A percentile compares a stretch with the other conserved stretches of the same genome.
Evolutionary conservation across 2,113 vertebrate genomes (phyloP).

Genomic region (Xerus inauris): DNA sequence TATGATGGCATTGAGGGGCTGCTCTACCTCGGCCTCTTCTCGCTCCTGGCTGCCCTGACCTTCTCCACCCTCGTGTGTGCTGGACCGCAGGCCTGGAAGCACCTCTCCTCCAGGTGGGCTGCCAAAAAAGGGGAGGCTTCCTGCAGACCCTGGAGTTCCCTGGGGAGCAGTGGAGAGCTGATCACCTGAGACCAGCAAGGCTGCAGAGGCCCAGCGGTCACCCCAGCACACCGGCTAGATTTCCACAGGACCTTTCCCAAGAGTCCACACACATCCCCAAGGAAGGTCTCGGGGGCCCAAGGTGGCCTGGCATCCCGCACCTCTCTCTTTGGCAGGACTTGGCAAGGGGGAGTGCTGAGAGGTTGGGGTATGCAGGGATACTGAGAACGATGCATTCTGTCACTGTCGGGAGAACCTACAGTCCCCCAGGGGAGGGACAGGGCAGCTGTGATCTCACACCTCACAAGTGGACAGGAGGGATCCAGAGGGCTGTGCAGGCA

Average conservation of each 20-base stretch:
- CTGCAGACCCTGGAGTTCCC: accelerated
- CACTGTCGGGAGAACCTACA: background rate
- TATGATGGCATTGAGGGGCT: conserved; percentile 96
- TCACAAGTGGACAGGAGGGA: background rate
- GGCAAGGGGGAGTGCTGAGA: accelerated
- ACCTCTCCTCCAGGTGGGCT: conserved; percentile 89
- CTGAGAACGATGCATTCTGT: background rate
- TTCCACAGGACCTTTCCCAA: background rate
- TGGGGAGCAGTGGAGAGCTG: background rate
- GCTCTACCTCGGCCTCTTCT: conserved; percentile 95
- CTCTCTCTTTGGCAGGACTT: background rate
- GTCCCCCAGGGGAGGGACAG: background rate
- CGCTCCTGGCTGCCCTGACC: conserved; percentile 91
- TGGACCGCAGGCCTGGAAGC: conserved; percentile 91
- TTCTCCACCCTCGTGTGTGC: conserved; percentile 94
- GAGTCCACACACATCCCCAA: background rate
- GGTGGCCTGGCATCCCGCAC: background rate
- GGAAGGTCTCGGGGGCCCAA: background rate
- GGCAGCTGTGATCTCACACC: background rate
- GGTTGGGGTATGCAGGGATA: background rate
- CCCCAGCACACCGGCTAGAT: background rate
- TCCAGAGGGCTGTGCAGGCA: background rate
- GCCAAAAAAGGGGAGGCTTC: background rate
- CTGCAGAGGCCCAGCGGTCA: background rate
- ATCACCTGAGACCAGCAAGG: no score